phyloP scores from a whole-genome alignment of 2,113 vertebrate genomes.

The Hyperoodon ampullatus region DNA sequence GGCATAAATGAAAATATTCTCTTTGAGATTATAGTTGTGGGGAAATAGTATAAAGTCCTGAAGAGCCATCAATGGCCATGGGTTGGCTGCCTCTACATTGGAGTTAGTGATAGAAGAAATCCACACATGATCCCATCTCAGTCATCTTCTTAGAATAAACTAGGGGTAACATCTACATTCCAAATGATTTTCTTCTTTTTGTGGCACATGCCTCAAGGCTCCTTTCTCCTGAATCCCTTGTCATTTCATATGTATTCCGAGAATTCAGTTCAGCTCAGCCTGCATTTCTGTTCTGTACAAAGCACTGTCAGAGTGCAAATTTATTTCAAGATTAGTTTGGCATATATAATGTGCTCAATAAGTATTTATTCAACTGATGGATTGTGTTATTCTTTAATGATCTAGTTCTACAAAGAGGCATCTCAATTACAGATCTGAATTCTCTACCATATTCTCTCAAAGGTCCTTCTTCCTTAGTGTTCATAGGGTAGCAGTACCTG shows the following conservation, averaged over 20 bases:
- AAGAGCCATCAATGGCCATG: neutral
- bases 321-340: constrained; percentile 63
- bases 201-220: constrained; percentile 33
- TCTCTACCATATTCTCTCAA: constrained; percentile 1
- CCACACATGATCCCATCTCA: neutral
- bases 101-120: neutral
- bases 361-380: constrained; percentile 59
- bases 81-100: neutral
- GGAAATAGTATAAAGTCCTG: neutral
- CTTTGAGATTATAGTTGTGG: neutral
- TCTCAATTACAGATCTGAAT: constrained; percentile 27
- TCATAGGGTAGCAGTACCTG: neutral
- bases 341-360: constrained; percentile 44
- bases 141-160: neutral
- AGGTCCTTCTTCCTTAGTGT: constrained; percentile 8
- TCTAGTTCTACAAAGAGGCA: neutral
- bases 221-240: neutral
- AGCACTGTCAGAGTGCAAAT: constrained; percentile 59
- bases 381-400: constrained; percentile 55
- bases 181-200: constrained; percentile 30
- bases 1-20: neutral
- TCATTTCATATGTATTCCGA: constrained; percentile 49
- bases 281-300: constrained; percentile 48
- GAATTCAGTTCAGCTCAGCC: constrained; percentile 35
- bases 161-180: constrained; percentile 55